Conservation (phyloP, 2,888 invertebrate species). For the Acleris emargana region DNA sequence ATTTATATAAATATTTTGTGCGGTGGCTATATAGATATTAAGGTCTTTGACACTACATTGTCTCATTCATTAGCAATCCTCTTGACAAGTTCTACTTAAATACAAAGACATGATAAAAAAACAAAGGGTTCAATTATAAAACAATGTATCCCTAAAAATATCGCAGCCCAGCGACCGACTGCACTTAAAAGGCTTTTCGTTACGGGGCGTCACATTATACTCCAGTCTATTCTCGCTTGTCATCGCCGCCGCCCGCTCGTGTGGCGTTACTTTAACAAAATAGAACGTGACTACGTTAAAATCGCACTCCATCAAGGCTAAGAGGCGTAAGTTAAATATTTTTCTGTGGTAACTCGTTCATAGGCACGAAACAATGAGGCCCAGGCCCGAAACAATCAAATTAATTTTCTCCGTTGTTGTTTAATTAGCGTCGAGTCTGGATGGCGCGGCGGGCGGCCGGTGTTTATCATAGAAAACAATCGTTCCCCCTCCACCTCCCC, state of each 20-base stretch:
- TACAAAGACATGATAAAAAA: background rate
- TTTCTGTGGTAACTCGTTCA: conserved; percentile 73
- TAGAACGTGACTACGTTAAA: conserved; percentile 57
- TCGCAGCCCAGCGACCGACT: conserved; percentile 52
- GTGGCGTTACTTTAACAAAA: conserved; percentile 51
- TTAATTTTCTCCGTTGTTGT: conserved; percentile 83
- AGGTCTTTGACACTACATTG: background rate
- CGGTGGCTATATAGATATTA: no score
- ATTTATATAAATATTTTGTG: no score
- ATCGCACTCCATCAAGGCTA: conserved; percentile 49
- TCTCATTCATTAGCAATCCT: background rate
- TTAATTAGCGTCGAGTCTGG: conserved; percentile 81
- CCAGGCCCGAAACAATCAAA: conserved; percentile 80
- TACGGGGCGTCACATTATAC: conserved; percentile 60
- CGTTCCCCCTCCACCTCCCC: conserved; percentile 55
- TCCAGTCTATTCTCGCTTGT: conserved; percentile 66
- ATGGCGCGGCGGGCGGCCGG: conserved; percentile 77
- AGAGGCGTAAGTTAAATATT: conserved; percentile 63
- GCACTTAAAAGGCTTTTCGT: conserved; percentile 71
- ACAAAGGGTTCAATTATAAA: conserved; percentile 4
- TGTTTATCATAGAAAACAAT: conserved; percentile 83
- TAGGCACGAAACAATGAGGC: conserved; percentile 73
- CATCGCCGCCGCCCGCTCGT: conserved; percentile 58
- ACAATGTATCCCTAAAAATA: conserved; percentile 20
- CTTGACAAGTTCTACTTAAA: no score